phyloP scores from a whole-genome alignment of 2,113 vertebrate species.

The Oreamnos americanus region DNA sequence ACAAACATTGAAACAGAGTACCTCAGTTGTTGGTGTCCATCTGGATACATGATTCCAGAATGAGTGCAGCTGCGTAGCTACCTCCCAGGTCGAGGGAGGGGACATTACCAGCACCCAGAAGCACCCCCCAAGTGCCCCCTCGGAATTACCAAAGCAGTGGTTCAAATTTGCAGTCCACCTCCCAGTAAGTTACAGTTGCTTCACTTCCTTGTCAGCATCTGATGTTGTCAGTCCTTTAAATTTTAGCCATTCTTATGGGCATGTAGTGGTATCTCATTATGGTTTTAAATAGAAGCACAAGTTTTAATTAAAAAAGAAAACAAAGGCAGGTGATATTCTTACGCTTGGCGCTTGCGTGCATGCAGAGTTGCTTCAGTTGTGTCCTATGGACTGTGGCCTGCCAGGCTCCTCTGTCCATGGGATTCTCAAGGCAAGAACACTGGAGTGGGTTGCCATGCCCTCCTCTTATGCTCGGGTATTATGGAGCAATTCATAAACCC shows the following conservation, averaged over 20 bases:
- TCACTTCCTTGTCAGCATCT: not conserved
- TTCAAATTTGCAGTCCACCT: not conserved
- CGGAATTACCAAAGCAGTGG: not conserved
- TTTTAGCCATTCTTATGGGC: not conserved
- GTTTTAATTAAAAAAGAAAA: not conserved
- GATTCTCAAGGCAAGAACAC: not conserved
- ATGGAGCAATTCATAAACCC: not conserved
- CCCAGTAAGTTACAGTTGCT: no score
- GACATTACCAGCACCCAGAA: not conserved
- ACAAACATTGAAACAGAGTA: not conserved
- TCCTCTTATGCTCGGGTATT: not conserved
- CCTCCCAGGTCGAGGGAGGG: not conserved
- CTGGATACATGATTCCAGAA: not conserved
- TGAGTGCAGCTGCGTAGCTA: not conserved
- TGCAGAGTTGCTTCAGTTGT: not conserved
- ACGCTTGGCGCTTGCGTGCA: rapidly evolving
- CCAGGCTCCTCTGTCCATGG: not conserved
- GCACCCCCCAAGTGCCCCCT: not conserved
- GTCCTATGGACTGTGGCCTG: not conserved
- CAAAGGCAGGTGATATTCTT: not conserved
- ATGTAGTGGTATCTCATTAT: not conserved
- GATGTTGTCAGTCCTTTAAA: not conserved
- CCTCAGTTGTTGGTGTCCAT: not conserved
- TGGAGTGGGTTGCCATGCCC: not conserved
- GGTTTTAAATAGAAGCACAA: not conserved